Evolutionary conservation across 2,113 vertebrate species (phyloP).

Genomic region (Numida meleagris): DNA sequence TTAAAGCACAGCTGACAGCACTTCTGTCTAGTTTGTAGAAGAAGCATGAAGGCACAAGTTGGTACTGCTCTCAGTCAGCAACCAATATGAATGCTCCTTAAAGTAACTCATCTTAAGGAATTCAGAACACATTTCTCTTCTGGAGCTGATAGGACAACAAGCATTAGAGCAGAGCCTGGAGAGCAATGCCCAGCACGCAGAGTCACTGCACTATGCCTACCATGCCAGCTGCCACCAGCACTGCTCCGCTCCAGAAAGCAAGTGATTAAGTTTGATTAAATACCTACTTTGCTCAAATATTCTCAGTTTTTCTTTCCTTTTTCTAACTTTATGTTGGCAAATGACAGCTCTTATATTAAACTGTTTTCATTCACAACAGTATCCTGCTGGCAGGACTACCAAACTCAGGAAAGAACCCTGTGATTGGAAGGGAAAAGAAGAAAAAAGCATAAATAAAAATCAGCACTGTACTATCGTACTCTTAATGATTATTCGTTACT

Average conservation of each 20-base stretch:
- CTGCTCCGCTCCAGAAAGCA: slow-evolving; percentile 66
- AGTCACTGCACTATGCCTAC: not conserved
- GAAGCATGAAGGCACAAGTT: not conserved
- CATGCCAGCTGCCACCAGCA: slow-evolving; percentile 24
- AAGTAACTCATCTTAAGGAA: not conserved
- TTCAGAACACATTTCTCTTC: not conserved
- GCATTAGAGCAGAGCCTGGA: not conserved
- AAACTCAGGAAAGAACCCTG: not conserved
- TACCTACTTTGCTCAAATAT: slow-evolving; percentile 73
- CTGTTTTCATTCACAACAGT: slow-evolving; percentile 71
- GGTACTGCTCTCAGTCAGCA: not conserved
- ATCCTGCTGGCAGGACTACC: slow-evolving; percentile 69
- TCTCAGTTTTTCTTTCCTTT: slow-evolving; percentile 72
- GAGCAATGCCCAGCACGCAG: not conserved
- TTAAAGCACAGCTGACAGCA: not conserved
- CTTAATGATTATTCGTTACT: not conserved
- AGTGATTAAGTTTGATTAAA: slow-evolving; percentile 75
- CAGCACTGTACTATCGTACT: not conserved
- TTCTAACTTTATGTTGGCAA: slow-evolving; percentile 73
- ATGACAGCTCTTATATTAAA: slow-evolving; percentile 71
- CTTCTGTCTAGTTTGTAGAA: not conserved
- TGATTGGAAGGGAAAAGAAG: slow-evolving; percentile 10
- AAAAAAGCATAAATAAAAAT: not conserved
- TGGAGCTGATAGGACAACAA: not conserved
- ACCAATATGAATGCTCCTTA: not conserved